Percentiles rank a stretch among this genome's conserved stretches.
Conservation (phyloP, 2,888 invertebrate species). For the Eilema caniola region DNA sequence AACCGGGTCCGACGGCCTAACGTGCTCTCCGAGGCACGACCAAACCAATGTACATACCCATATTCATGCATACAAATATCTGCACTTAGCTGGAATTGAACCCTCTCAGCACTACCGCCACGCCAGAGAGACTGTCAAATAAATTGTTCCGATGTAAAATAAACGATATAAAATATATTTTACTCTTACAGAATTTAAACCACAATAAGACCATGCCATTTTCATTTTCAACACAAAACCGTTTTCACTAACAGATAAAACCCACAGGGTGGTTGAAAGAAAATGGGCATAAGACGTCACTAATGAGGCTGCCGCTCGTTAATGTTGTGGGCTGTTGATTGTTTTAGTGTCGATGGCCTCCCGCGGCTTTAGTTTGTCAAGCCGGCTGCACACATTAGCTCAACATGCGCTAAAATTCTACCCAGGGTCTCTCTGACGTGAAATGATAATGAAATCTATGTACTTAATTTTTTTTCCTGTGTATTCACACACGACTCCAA, state of each 20-base stretch:
- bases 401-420: background rate
- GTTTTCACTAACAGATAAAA: background rate
- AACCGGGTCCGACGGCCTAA: too few species aligned
- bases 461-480: too few species aligned
- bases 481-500: too few species aligned
- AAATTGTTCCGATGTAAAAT: too few species aligned
- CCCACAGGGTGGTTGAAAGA: background rate
- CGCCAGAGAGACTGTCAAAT: too few species aligned
- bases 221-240: background rate
- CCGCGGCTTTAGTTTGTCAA: background rate
- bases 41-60: too few species aligned
- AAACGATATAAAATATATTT: too few species aligned
- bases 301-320: background rate
- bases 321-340: constrained; percentile 1
- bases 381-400: background rate
- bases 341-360: constrained; percentile 3
- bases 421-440: background rate
- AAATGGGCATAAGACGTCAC: background rate
- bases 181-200: background rate
- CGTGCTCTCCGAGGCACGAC: too few species aligned
- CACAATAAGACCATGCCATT: background rate
- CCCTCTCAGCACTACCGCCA: too few species aligned
- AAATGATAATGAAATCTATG: too few species aligned
- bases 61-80: too few species aligned
- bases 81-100: too few species aligned